Conservation (phyloP, 2,113 vertebrate species). For the Calypte anna region DNA sequence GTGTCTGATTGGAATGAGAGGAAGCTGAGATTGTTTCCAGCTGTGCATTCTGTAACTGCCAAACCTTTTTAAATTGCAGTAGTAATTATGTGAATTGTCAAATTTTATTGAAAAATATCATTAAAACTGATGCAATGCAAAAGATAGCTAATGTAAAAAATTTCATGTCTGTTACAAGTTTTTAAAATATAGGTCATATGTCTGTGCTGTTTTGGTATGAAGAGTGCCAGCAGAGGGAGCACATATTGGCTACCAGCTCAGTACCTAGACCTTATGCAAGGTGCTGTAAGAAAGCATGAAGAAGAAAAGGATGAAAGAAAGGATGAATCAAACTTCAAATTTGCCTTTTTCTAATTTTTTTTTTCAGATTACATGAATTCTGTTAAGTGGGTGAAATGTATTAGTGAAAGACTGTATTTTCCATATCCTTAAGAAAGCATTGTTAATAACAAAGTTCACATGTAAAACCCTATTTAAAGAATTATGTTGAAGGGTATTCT, state of each 20-base stretch:
- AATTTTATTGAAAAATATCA: neutral
- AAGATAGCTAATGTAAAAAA: neutral
- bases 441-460: neutral
- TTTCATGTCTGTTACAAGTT: neutral
- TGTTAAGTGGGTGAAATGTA: neutral
- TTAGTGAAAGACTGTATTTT: neutral
- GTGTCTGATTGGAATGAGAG: neutral
- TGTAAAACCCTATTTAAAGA: neutral
- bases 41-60: neutral
- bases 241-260: neutral
- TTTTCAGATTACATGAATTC: accelerated
- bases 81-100: neutral
- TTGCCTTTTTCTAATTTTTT: neutral
- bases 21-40: neutral
- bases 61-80: neutral
- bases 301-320: too few species aligned
- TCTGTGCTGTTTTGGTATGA: accelerated
- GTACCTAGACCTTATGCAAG: neutral
- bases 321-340: neutral
- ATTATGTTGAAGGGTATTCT: neutral
- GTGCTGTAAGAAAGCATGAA: neutral
- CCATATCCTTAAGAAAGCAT: neutral
- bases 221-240: slow-evolving; percentile 52
- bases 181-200: neutral
- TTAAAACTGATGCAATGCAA: neutral